Percentiles rank a stretch among this genome's conserved stretches.
These are phyloP conservation scores for Brenthis ino DNA, from an alignment of 2,888 invertebrate species.

Conservation along the genomic window DNA sequence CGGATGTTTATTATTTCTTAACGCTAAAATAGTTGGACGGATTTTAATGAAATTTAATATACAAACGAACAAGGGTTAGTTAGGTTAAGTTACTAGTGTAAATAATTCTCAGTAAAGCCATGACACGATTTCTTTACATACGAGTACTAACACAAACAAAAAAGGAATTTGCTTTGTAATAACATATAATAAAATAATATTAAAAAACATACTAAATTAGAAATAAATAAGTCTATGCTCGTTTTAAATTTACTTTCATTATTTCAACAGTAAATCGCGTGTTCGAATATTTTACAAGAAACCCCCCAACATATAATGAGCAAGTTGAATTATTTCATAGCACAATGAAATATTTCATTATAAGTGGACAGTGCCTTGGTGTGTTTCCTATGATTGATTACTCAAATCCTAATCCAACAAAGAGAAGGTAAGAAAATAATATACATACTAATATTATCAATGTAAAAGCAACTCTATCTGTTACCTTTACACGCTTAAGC, in stretches of 20 bases:
- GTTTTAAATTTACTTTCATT: background rate
- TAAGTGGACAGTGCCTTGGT: slow-evolving; percentile 53
- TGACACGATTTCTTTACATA: too few species aligned
- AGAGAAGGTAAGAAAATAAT: slow-evolving; percentile 49
- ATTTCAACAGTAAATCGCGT: background rate
- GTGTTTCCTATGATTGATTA: slow-evolving; percentile 53
- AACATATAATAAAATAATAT: too few species aligned
- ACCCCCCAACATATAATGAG: background rate
- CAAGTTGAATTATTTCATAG: slow-evolving; percentile 28
- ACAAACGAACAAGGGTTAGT: too few species aligned
- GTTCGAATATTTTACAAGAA: background rate
- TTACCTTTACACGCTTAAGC: too few species aligned
- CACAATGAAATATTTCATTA: slow-evolving; percentile 36
- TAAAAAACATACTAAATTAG: too few species aligned
- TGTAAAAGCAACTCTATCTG: background rate
- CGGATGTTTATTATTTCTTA: too few species aligned
- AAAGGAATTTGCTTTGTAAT: too few species aligned
- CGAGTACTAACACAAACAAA: too few species aligned
- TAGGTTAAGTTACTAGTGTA: too few species aligned
- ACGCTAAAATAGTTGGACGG: too few species aligned
- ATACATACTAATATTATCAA: slow-evolving; percentile 12
- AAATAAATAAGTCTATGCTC: background rate
- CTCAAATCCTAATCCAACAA: slow-evolving; percentile 44
- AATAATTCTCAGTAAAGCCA: too few species aligned
- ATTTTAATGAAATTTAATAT: too few species aligned